Conservation (phyloP, 2,888 invertebrate species). For the Diaperis boleti region DNA sequence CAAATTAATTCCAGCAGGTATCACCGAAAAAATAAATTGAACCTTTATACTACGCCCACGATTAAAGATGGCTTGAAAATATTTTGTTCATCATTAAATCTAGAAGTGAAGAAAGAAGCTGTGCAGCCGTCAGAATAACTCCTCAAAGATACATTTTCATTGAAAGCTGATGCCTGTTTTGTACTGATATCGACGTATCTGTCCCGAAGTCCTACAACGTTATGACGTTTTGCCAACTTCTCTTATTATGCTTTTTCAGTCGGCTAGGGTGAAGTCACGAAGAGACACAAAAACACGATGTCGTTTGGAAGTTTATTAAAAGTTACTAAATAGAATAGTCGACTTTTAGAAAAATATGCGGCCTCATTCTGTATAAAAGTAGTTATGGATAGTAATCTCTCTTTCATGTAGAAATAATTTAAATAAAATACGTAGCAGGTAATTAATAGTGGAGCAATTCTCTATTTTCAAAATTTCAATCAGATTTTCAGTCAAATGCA, state of each 20-base stretch:
- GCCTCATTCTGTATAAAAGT: too few species aligned
- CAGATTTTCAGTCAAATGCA: constrained; percentile 6
- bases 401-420: too few species aligned
- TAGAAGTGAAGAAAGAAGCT: constrained; percentile 22
- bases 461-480: too few species aligned
- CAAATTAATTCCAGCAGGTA: too few species aligned
- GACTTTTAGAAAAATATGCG: too few species aligned
- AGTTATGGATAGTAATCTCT: too few species aligned
- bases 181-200: constrained; percentile 49
- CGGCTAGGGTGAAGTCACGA: constrained; percentile 35
- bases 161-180: constrained; percentile 45
- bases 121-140: constrained; percentile 30
- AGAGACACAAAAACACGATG: constrained; percentile 22
- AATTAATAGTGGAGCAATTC: too few species aligned
- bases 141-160: constrained; percentile 42
- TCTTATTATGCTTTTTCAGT: constrained; percentile 37
- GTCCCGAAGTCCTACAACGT: constrained; percentile 40
- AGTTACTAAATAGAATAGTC: too few species aligned
- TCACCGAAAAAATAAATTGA: too few species aligned
- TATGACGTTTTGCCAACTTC: constrained; percentile 42
- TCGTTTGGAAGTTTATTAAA: constrained; percentile 13
- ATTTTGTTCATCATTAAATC: constrained; percentile 23
- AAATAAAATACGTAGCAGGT: too few species aligned
- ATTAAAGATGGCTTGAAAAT: not conserved
- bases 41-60: too few species aligned